Conservation (phyloP, 2,797 vertebrate species). For the Brachyrhaphis roseni region DNA sequence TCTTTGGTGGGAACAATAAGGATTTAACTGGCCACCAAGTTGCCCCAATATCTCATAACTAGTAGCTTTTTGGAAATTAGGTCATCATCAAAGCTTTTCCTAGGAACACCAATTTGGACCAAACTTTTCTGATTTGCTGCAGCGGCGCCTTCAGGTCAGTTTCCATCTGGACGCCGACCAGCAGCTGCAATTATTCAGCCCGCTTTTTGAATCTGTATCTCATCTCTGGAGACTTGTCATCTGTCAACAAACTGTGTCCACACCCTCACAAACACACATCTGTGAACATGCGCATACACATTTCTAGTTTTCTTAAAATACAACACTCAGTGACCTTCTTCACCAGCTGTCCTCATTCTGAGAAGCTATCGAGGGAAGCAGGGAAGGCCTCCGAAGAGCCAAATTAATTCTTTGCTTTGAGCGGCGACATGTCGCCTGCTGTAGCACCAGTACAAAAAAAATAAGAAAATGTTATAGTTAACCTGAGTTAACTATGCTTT, state of each 20-base stretch:
- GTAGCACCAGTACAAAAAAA: conserved; percentile 19
- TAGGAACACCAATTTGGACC: not conserved
- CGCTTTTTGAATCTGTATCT: conserved; percentile 62
- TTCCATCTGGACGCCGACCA: conserved; percentile 51
- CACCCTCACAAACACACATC: conserved; percentile 14
- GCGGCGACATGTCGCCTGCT: conserved; percentile 64
- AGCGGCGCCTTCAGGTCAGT: conserved; percentile 43
- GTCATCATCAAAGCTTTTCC: not conserved
- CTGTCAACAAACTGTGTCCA: conserved; percentile 73
- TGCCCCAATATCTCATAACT: not conserved
- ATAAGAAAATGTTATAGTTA: no score
- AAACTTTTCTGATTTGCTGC: not conserved
- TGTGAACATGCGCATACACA: conserved; percentile 29
- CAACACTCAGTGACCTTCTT: conserved; percentile 80
- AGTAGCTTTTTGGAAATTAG: not conserved
- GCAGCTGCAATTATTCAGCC: conserved; percentile 27
- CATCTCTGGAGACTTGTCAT: conserved; percentile 72
- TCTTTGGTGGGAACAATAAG: not conserved
- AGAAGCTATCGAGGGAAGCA: conserved; percentile 74
- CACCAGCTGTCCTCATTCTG: conserved; percentile 83
- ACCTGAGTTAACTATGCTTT: not conserved
- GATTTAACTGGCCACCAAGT: not conserved
- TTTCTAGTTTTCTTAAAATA: conserved; percentile 80
- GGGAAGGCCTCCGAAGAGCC: conserved; percentile 69
- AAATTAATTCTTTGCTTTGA: conserved; percentile 74